These are phyloP conservation scores for Oncopodura yosiiana DNA, from an alignment of 1,140 invertebrate genomes.

Conservation along the genomic window DNA sequence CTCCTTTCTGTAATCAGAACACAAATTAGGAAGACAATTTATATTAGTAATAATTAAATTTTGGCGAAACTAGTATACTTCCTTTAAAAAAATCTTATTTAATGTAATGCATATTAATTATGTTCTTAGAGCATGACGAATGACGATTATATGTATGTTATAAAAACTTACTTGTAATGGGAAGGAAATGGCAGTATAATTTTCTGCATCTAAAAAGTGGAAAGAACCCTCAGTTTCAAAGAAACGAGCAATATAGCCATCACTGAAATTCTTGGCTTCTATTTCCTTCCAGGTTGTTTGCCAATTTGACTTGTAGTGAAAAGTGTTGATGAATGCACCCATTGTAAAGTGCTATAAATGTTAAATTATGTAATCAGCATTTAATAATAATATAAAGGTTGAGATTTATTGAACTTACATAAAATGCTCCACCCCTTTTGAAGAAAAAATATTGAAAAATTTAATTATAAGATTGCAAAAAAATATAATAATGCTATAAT, in stretches of 20 bases:
- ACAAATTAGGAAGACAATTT: neutral
- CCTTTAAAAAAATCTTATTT: no score
- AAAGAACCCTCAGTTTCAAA: slow-evolving; percentile 13
- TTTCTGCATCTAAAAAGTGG: slow-evolving; percentile 6
- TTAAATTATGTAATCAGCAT: neutral
- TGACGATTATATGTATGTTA: neutral
- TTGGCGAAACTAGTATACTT: no score
- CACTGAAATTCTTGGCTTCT: slow-evolving; percentile 12
- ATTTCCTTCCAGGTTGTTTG: slow-evolving; percentile 6
- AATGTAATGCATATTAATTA: no score
- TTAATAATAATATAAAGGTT: neutral
- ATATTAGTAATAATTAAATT: no score
- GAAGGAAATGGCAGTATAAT: slow-evolving; percentile 17
- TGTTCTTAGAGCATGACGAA: no score
- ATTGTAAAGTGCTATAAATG: slow-evolving; percentile 5
- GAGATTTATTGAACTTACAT: neutral
- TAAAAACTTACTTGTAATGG: slow-evolving; percentile 1
- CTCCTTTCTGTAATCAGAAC: slow-evolving; percentile 7
- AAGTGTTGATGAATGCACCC: slow-evolving; percentile 18
- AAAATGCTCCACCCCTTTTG: slow-evolving; percentile 19
- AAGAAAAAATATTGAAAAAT: neutral
- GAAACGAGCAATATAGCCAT: slow-evolving; percentile 15
- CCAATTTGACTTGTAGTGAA: slow-evolving; percentile 19
- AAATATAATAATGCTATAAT: neutral
- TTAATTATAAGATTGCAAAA: neutral